Evolutionary conservation across 1,140 invertebrate genomes (phyloP), one percentile per base, ranked within the genome.

Genomic region (Sitodiplosis mosellana): DNA sequence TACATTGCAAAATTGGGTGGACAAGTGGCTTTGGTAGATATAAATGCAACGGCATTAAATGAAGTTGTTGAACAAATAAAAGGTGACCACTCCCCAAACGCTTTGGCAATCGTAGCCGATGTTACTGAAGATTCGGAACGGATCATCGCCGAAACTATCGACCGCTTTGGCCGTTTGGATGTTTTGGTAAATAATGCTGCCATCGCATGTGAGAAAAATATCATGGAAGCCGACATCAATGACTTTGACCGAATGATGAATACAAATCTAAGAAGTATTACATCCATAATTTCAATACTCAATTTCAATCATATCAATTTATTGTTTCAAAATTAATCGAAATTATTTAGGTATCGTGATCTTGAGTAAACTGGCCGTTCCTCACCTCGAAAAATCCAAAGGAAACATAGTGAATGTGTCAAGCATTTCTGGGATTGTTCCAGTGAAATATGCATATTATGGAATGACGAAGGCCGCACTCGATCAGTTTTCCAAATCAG

Each of bases 181-280:
- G 72, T 84, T 21, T 59, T 86, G 27, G 70, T 91, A 0, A 92
- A 90, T 62, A 86, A 82, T 71, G 87, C 86, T 46, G 87, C 87
- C 6, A 77, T 85, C 48, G 59, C 90, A 21, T 81, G 80, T 58
- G 68, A 58, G 33, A 87, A 87, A 41, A 71, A 69, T 5, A 87
- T 90, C 78, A 36, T 10, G n/a, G n/a, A 36, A 8, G 8, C n/a
- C 34, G n/a, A n/a, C 34, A 36, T 36, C 34, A 10, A 8, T 36
- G 8, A 36, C n/a, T 36, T 36, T 8, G 34, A 36, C n/a, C 8
- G n/a, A 8, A n/a, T 36, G 8, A 10, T 36, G 8, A 36, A 36
- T n/a, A 36, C 34, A 10, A 36, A 36, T n/a, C n/a, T 36, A 36
- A 36, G 34, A 36, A 10, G 8, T 8, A n/a, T 36, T n/a, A n/a